A percentile compares a stretch with the other conserved stretches of the same genome.
Evolutionary conservation across 1,140 invertebrate genomes (phyloP).

Genomic region (Rhynchophorus ferrugineus): DNA sequence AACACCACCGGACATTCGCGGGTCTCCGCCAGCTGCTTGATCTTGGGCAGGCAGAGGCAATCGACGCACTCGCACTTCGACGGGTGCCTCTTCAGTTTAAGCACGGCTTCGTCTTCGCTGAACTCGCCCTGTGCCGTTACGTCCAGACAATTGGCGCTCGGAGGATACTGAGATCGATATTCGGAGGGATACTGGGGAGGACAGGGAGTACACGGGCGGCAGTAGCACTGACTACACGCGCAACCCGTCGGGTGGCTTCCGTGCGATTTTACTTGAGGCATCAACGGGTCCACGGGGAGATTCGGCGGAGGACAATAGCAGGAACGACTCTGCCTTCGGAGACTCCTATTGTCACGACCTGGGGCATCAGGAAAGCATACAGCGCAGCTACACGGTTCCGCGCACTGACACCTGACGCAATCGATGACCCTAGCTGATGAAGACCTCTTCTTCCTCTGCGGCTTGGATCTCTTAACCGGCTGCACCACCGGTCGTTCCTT

Average conservation of each 20-base stretch:
- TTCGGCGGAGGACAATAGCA: conserved; percentile 10
- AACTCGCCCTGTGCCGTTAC: background rate
- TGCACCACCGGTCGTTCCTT: conserved; percentile 8
- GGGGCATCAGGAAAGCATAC: too few species aligned
- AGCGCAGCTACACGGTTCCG: conserved; percentile 15
- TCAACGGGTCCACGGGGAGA: background rate
- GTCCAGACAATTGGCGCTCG: background rate
- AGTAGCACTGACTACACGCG: conserved; percentile 10
- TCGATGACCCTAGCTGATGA: conserved; percentile 11
- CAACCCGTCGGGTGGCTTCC: conserved; percentile 9
- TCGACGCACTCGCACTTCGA: conserved; percentile 25
- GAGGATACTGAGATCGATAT: too few species aligned
- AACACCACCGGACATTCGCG: conserved; percentile 14
- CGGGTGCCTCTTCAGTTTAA: conserved; percentile 6
- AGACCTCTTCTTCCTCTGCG: conserved; percentile 15
- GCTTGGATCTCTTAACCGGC: background rate
- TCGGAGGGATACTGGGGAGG: background rate
- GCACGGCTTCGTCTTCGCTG: background rate
- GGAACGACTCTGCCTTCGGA: background rate
- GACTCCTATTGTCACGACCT: conserved; percentile 5
- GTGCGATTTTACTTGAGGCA: background rate
- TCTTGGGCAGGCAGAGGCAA: conserved; percentile 21
- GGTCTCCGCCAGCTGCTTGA: conserved; percentile 14
- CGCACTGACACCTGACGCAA: conserved; percentile 17
- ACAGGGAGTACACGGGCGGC: conserved; percentile 5